Percentiles rank a stretch among this genome's conserved stretches.
phyloP scores from a whole-genome alignment of 2,113 vertebrate genomes.

The Prinia subflava region DNA sequence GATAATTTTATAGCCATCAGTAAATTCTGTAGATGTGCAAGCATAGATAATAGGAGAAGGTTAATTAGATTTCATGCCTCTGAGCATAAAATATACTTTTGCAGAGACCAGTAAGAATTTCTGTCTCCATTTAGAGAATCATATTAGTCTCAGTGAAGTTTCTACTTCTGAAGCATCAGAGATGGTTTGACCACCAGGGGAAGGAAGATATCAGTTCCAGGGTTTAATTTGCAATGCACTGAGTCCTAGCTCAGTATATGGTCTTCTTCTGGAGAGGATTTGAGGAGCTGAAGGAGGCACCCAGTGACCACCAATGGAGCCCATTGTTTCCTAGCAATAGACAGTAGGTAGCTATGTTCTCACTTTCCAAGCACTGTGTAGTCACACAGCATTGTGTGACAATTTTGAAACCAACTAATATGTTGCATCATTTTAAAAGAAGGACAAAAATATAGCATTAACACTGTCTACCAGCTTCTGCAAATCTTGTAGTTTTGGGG shows the following conservation, averaged over 20 bases:
- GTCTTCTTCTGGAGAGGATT: neutral
- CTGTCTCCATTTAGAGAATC: constrained; percentile 3
- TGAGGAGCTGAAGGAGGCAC: neutral
- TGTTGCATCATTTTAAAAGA: neutral
- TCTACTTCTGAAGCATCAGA: neutral
- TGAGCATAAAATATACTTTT: constrained; percentile 37
- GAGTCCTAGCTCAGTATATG: neutral
- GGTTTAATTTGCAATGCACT: neutral
- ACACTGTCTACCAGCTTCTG: neutral
- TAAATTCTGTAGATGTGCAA: constrained; percentile 61
- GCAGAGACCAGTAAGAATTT: neutral
- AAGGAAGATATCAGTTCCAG: neutral
- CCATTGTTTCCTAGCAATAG: neutral
- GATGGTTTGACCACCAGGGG: neutral
- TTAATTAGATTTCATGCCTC: constrained; percentile 67
- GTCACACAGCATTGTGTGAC: neutral
- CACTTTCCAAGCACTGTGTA: neutral
- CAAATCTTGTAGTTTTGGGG: neutral
- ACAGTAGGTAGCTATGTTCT: neutral
- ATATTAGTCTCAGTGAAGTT: neutral
- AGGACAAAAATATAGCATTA: neutral
- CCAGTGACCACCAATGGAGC: neutral
- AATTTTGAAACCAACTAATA: neutral
- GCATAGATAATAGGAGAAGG: constrained; percentile 52
- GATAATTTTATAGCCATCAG: constrained; percentile 66